A percentile compares a stretch with the other conserved stretches of the same genome.
Evolutionary conservation across 2,888 invertebrate genomes (phyloP).

Genomic region (Trachelus stipa): DNA sequence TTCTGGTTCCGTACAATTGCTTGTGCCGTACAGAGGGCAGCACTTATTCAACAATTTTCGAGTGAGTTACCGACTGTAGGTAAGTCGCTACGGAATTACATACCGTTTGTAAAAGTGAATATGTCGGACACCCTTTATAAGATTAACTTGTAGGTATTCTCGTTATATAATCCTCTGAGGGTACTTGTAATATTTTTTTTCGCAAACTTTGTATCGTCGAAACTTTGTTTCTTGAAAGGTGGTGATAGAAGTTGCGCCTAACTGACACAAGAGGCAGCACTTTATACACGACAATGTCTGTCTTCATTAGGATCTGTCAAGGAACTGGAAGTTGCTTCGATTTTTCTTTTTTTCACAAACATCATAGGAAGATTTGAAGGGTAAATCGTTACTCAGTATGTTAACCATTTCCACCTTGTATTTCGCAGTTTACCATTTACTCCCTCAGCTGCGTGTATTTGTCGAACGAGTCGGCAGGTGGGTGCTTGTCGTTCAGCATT

Average conservation of each 20-base stretch:
- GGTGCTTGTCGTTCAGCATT: slow-evolving; percentile 21
- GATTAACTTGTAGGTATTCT: not conserved
- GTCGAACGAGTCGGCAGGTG: slow-evolving; percentile 35
- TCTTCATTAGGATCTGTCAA: not conserved
- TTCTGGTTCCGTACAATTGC: not conserved
- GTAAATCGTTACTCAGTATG: not conserved
- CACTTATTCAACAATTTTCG: not conserved
- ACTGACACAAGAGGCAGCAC: not conserved
- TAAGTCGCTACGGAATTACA: not conserved
- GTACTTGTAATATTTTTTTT: not conserved
- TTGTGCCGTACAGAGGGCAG: not conserved
- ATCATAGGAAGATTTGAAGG: not conserved
- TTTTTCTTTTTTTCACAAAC: not conserved
- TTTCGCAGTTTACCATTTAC: slow-evolving; percentile 33
- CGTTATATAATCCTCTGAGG: not conserved
- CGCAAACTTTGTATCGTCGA: not conserved
- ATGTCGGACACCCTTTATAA: not conserved
- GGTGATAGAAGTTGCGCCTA: not conserved
- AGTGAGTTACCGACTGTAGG: not conserved
- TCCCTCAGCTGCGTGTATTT: slow-evolving; percentile 44
- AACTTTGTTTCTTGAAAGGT: not conserved
- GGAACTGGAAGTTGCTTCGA: not conserved
- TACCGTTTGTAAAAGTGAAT: not conserved
- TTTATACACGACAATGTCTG: not conserved
- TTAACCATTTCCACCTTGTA: not conserved